Percentiles rank a stretch among this genome's conserved stretches.
These are phyloP conservation scores for Antennarius striatus DNA, from an alignment of 2,113 vertebrate genomes.

Conservation along the genomic window DNA sequence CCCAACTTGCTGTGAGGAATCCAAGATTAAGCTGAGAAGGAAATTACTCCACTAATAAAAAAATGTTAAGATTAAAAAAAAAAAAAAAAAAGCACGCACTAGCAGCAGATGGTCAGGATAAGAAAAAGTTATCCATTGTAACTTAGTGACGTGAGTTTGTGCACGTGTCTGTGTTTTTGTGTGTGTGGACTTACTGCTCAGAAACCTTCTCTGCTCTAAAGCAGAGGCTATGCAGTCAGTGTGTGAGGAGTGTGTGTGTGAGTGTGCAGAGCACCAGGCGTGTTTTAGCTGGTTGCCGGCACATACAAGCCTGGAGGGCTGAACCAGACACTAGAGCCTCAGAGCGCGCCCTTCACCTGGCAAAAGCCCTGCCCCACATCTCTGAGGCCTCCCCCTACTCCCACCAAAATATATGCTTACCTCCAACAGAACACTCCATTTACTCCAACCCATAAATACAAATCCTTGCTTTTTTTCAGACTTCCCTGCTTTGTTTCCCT, in stretches of 20 bases:
- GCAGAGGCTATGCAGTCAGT: constrained; percentile 35
- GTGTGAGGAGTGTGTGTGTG: constrained; percentile 14
- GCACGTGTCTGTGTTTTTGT: constrained; percentile 17
- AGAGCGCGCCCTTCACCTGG: constrained; percentile 66
- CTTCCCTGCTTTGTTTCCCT: constrained; percentile 10
- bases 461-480: neutral
- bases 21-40: constrained; percentile 74
- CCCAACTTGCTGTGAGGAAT: constrained; percentile 77
- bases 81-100: constrained; percentile 17
- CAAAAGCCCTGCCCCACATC: constrained; percentile 41
- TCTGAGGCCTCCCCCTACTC: constrained; percentile 15
- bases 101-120: constrained; percentile 41
- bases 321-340: constrained; percentile 58
- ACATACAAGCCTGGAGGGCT: constrained; percentile 43
- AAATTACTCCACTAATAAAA: constrained; percentile 56
- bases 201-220: constrained; percentile 34
- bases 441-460: neutral
- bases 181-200: constrained; percentile 14
- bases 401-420: neutral
- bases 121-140: constrained; percentile 54
- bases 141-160: constrained; percentile 35
- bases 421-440: constrained; percentile 4
- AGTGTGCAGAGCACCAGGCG: constrained; percentile 50
- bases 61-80: neutral
- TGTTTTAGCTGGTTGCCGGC: constrained; percentile 55